These are phyloP conservation scores for Serripes groenlandicus DNA, from an alignment of 2,888 invertebrate genomes.

Conservation along the genomic window DNA sequence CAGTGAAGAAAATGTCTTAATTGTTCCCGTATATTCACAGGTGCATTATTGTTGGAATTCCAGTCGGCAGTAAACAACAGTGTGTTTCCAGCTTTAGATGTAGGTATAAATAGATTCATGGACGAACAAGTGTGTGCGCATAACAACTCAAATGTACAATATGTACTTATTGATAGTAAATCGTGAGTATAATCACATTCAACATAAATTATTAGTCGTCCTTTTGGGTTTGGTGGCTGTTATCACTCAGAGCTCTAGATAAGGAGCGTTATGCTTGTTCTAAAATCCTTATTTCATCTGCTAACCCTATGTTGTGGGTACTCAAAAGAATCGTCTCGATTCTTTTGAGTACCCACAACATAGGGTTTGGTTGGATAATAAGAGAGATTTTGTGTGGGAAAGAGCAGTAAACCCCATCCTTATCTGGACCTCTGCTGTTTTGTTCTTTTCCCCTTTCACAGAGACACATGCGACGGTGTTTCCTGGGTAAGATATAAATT, in stretches of 20 bases:
- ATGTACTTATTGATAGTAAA: conserved; percentile 34
- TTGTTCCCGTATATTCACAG: background rate
- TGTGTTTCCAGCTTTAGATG: conserved; percentile 16
- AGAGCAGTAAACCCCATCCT: too few species aligned
- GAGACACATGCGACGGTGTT: too few species aligned
- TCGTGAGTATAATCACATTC: conserved; percentile 28
- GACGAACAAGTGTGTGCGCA: conserved; percentile 46
- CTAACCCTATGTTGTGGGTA: background rate
- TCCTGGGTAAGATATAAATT: too few species aligned
- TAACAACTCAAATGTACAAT: conserved; percentile 20
- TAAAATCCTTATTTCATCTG: background rate
- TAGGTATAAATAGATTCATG: conserved; percentile 45
- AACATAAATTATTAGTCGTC: background rate
- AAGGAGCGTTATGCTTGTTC: too few species aligned
- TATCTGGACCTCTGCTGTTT: too few species aligned
- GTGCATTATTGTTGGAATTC: conserved; percentile 7
- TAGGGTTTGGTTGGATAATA: too few species aligned
- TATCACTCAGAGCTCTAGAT: background rate
- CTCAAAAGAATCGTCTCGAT: background rate
- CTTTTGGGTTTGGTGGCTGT: background rate
- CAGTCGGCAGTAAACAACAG: background rate
- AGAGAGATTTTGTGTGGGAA: too few species aligned
- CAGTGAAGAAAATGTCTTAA: too few species aligned
- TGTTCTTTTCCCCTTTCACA: too few species aligned
- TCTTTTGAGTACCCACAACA: background rate